Conservation (phyloP, 2,113 vertebrate species). For the Mormyrus iriodes region DNA sequence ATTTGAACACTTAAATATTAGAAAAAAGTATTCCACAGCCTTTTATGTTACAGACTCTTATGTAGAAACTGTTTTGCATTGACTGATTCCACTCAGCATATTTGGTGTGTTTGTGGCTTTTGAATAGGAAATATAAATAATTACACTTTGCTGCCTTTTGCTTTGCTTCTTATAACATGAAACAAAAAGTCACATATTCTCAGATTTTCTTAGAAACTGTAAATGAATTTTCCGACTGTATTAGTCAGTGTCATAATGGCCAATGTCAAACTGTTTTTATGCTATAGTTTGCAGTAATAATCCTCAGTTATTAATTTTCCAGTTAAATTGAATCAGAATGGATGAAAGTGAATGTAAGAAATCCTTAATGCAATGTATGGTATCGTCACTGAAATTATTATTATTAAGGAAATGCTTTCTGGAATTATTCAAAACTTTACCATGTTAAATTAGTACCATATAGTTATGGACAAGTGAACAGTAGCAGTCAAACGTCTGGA, state of each 20-base stretch:
- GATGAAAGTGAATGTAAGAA: background rate
- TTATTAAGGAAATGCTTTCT: background rate
- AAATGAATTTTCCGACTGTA: background rate
- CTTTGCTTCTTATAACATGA: background rate
- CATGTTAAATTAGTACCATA: background rate
- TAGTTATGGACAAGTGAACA: background rate
- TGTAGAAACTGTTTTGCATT: background rate
- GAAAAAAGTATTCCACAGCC: background rate
- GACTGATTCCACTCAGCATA: background rate
- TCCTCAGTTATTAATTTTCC: background rate
- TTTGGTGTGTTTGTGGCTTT: background rate
- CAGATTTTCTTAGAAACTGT: background rate
- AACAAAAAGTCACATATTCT: background rate
- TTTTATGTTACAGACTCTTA: background rate
- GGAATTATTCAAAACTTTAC: background rate
- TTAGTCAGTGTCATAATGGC: background rate
- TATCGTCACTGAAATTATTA: background rate
- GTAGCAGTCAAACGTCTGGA: background rate
- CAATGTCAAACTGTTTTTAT: background rate
- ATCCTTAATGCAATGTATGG: background rate
- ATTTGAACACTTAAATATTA: background rate
- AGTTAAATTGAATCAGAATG: background rate
- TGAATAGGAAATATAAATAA: background rate
- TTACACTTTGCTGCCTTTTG: background rate
- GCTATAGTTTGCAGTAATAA: background rate